phyloP scores from a whole-genome alignment of 2,113 vertebrate species.

The Ceyx melanurus region DNA sequence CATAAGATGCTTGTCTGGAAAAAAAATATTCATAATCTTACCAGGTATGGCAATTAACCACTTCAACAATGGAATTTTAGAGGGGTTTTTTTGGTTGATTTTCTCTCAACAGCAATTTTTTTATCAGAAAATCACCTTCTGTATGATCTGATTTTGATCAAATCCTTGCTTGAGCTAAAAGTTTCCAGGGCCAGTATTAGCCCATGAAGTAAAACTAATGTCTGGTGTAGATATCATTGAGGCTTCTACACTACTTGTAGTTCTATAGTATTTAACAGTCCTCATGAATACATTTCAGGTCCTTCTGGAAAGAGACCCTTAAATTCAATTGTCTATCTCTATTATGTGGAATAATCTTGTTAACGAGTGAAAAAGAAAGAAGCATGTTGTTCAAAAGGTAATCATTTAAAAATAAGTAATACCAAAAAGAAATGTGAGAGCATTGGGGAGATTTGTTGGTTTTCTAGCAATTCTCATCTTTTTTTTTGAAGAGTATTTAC shows the following conservation, averaged over 20 bases:
- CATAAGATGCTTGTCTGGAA: background rate
- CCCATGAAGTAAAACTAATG: background rate
- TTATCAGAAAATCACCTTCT: background rate
- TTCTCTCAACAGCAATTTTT: background rate
- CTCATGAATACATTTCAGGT: background rate
- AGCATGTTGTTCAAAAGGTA: background rate
- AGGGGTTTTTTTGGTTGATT: background rate
- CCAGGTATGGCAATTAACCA: background rate
- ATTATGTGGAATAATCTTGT: slow-evolving; percentile 7
- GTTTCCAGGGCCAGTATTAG: background rate
- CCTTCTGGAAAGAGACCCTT: background rate
- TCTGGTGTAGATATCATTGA: background rate
- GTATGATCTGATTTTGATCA: background rate
- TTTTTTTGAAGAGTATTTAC: background rate
- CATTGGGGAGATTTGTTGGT: background rate
- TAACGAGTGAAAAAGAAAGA: background rate
- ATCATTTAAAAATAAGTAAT: background rate
- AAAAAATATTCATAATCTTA: background rate
- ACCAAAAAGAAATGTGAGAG: background rate
- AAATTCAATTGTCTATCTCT: background rate
- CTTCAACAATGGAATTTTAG: background rate
- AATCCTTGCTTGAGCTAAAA: no score
- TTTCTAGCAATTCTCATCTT: background rate
- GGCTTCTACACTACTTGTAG: background rate
- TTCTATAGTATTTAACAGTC: background rate